Evolutionary conservation across 2,113 vertebrate species (phyloP).

Genomic region (Pitta sordida): DNA sequence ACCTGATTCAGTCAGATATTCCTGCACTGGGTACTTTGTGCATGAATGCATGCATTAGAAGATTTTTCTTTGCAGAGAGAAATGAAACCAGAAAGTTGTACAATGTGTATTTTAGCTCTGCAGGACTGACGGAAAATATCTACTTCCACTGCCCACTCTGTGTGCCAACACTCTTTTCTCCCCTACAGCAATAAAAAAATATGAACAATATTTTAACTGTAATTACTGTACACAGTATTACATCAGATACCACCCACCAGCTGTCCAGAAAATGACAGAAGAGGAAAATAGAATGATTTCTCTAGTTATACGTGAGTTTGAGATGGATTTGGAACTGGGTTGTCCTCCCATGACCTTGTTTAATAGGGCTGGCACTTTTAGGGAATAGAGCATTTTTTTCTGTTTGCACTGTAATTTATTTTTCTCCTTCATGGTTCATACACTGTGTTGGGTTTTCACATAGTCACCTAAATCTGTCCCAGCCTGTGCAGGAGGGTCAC

Average conservation of each 20-base stretch:
- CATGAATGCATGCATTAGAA: background rate
- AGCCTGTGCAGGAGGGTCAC: background rate
- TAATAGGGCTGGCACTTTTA: background rate
- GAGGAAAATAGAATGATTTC: conserved; percentile 7
- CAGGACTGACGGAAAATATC: conserved; percentile 31
- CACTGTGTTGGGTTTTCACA: background rate
- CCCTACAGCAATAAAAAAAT: conserved; percentile 44
- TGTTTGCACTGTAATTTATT: background rate
- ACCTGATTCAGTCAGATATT: background rate
- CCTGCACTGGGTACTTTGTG: background rate
- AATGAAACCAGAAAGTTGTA: background rate
- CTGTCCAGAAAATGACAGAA: conserved; percentile 39
- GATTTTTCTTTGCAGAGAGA: background rate
- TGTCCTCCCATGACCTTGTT: conserved; percentile 39
- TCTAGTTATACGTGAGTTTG: background rate
- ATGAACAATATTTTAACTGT: conserved; percentile 59
- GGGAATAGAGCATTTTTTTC: background rate
- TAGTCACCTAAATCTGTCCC: background rate
- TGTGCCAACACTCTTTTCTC: conserved; percentile 38
- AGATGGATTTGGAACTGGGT: background rate
- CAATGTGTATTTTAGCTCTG: background rate
- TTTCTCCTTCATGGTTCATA: background rate
- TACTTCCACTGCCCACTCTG: conserved; percentile 50
- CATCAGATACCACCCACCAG: conserved; percentile 51
- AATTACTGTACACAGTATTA: conserved; percentile 60